Percentiles rank a stretch among this genome's conserved stretches.
Conservation (phyloP, 1,140 invertebrate genomes). For the Dendrolimus punctatus region DNA sequence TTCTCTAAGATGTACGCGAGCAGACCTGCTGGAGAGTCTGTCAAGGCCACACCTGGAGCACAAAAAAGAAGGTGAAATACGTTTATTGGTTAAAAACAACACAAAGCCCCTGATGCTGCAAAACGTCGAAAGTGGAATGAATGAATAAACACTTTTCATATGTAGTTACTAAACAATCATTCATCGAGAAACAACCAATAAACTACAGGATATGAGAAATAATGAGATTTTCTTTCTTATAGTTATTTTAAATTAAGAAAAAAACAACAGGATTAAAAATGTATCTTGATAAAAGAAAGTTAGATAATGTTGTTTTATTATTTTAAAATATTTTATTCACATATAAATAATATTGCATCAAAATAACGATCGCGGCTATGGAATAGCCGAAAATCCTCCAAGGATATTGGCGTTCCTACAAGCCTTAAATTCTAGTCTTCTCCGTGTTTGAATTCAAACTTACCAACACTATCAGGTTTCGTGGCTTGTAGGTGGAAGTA, state of each 20-base stretch:
- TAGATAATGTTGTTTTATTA: too few relatives aligned
- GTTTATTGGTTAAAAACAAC: neutral
- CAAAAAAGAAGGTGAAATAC: neutral
- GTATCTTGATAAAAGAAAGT: too few relatives aligned
- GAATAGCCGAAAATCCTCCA: too few relatives aligned
- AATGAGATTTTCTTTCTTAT: neutral
- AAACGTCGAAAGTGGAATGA: neutral
- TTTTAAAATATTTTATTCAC: neutral
- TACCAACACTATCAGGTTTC: conserved; percentile 90
- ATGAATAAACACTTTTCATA: neutral
- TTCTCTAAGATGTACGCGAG: conserved; percentile 89
- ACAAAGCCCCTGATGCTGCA: neutral
- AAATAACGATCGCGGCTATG: neutral
- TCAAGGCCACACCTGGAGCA: conserved; percentile 69
- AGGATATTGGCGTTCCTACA: too few relatives aligned
- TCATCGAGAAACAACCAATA: neutral
- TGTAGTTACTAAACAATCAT: neutral
- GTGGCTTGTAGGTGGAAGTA: conserved; percentile 89
- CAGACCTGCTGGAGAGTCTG: conserved; percentile 76
- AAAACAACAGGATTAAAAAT: too few relatives aligned
- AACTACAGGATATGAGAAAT: neutral
- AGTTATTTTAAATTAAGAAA: neutral
- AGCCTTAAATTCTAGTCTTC: neutral
- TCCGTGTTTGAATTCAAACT: conserved; percentile 13
- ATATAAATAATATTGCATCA: neutral